A percentile compares a stretch with the other conserved stretches of the same genome.
These are phyloP conservation scores for Myotis planiceps DNA, from an alignment of 2,797 vertebrate genomes.

Conservation along the genomic window DNA sequence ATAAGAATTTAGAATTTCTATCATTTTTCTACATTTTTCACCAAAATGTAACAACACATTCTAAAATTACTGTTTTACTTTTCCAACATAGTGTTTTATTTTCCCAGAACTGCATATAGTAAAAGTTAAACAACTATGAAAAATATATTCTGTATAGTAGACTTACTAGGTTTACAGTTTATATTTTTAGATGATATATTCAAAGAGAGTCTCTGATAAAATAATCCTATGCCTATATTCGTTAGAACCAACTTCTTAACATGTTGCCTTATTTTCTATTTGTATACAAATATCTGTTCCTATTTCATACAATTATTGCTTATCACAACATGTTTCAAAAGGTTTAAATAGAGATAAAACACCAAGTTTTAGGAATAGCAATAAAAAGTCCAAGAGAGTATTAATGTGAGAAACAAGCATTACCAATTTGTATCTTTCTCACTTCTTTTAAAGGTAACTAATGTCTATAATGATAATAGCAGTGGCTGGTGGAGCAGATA, in stretches of 20 bases:
- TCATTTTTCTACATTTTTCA: constrained; percentile 12
- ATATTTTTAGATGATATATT: background rate
- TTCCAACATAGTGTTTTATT: background rate
- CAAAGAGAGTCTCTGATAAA: background rate
- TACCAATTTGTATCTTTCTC: background rate
- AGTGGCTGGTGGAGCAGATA: background rate
- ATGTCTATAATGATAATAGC: background rate
- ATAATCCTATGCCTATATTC: background rate
- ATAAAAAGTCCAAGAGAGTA: background rate
- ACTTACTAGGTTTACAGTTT: background rate
- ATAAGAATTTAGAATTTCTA: constrained; percentile 7
- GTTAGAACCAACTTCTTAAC: background rate
- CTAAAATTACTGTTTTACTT: constrained; percentile 38
- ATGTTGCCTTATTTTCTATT: background rate
- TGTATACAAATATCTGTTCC: background rate
- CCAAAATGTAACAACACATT: constrained; percentile 36
- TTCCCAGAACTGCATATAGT: background rate
- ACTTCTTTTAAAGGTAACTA: background rate
- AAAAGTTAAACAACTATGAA: constrained; percentile 39
- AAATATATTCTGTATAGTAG: background rate
- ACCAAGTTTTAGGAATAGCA: background rate
- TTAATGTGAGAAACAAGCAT: background rate
- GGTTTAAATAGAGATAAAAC: background rate
- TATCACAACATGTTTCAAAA: background rate
- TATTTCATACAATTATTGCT: background rate